phyloP scores from a whole-genome alignment of 2,797 vertebrate species.

The Nannoperca australis region DNA sequence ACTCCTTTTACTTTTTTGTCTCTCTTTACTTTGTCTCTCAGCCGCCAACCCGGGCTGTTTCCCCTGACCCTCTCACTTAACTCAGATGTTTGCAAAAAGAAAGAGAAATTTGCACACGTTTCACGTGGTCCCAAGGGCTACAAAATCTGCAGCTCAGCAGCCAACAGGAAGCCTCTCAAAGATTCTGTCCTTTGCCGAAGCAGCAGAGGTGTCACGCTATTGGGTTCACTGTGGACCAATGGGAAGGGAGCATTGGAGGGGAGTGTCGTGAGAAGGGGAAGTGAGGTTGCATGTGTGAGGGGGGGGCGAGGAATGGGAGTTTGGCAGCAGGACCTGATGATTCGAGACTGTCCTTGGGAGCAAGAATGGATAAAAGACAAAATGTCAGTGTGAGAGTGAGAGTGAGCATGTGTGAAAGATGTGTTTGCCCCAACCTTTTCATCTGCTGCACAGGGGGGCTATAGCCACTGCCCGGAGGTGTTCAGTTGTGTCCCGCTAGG shows the following conservation, averaged over 20 bases:
- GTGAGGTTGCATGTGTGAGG: constrained; percentile 44
- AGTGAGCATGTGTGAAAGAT: constrained; percentile 89
- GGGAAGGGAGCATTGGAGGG: constrained; percentile 69
- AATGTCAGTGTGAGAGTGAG: constrained; percentile 77
- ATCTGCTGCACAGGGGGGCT: constrained; percentile 91
- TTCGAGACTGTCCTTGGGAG: constrained; percentile 55
- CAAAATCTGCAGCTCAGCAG: constrained; percentile 52
- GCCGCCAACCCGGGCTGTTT: constrained; percentile 18
- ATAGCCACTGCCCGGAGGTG: constrained; percentile 92
- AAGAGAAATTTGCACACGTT: constrained; percentile 30
- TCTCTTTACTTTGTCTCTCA: constrained; percentile 23
- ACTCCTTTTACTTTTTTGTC: constrained; percentile 27
- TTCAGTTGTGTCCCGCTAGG: constrained; percentile 90
- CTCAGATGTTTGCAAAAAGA: constrained; percentile 38
- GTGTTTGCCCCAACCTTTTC: constrained; percentile 92
- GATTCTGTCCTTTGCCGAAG: constrained; percentile 66
- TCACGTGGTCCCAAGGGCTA: constrained; percentile 17
- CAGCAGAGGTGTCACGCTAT: constrained; percentile 61
- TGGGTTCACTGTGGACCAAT: constrained; percentile 78
- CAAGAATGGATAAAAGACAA: constrained; percentile 72
- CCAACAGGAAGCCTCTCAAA: constrained; percentile 65
- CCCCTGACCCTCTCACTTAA: constrained; percentile 15
- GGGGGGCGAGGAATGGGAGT: constrained; percentile 55
- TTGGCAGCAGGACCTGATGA: constrained; percentile 66
- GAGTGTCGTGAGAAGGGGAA: constrained; percentile 70